A percentile compares a stretch with the other conserved stretches of the same genome.
These are phyloP conservation scores for Myotis yumanensis DNA, from an alignment of 2,113 vertebrate genomes.

Conservation along the genomic window DNA sequence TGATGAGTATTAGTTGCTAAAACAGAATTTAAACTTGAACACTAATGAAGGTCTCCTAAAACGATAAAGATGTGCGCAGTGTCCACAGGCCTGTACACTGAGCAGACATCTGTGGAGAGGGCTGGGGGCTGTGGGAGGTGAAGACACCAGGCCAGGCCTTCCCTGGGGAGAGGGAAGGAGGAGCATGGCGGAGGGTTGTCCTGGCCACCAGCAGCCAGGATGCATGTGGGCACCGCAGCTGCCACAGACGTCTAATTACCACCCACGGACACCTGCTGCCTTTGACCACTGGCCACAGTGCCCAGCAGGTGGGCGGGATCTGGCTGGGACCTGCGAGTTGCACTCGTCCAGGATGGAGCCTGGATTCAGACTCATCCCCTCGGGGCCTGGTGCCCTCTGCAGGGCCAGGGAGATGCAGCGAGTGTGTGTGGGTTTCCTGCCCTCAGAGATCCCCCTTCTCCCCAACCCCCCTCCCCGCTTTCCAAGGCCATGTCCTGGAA, in stretches of 20 bases:
- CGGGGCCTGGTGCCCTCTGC: not conserved
- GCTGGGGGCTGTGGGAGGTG: not conserved
- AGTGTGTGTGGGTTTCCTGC: not conserved
- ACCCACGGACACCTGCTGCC: not conserved
- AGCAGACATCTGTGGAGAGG: not conserved
- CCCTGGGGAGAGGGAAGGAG: not conserved
- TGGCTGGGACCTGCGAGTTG: not conserved
- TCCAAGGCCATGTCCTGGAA: fast-evolving
- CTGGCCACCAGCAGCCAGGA: not conserved
- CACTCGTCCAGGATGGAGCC: not conserved
- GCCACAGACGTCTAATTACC: not conserved
- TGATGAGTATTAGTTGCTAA: not conserved
- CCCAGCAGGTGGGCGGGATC: not conserved
- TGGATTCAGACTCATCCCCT: not conserved
- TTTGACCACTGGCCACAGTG: not conserved
- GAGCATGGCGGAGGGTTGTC: fast-evolving
- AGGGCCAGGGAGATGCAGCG: fast-evolving
- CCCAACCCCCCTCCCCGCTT: not conserved
- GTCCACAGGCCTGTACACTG: not conserved
- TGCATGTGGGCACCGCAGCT: fast-evolving
- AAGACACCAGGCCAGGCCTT: not conserved
- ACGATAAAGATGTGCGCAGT: fast-evolving
- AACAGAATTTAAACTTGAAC: not conserved
- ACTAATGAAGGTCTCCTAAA: not conserved
- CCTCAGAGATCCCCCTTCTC: not conserved